These are phyloP conservation scores for Alectura lathami DNA, from an alignment of 2,113 vertebrate species.

Conservation along the genomic window DNA sequence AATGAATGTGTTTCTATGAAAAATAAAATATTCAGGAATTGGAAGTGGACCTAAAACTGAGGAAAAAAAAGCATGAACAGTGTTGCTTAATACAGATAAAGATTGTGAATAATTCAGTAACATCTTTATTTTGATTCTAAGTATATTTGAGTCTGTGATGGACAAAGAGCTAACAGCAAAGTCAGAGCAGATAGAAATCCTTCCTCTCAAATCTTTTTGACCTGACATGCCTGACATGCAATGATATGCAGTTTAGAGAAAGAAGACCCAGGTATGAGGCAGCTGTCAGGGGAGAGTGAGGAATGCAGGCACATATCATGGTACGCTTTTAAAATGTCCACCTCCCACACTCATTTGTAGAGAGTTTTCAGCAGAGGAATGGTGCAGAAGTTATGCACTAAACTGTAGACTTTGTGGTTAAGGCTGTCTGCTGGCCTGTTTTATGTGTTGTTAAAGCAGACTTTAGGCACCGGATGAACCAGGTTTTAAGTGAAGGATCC, in stretches of 20 bases:
- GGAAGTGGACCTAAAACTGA: not conserved
- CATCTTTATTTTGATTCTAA: not conserved
- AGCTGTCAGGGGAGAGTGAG: not conserved
- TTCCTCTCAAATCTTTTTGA: not conserved
- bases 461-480: not conserved
- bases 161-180: not conserved
- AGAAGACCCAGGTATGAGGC: not conserved
- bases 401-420: not conserved
- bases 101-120: not conserved
- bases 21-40: not conserved
- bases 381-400: not conserved
- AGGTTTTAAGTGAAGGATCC: not conserved
- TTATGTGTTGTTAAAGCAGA: not conserved
- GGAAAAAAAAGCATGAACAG: not conserved
- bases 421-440: not conserved
- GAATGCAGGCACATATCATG: not conserved
- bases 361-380: not conserved
- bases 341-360: not conserved
- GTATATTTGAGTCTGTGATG: not conserved
- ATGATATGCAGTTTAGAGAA: slow-evolving; percentile 36
- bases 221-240: not conserved
- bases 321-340: not conserved
- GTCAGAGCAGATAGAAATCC: not conserved
- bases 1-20: not conserved
- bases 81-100: not conserved